Evolutionary conservation across 2,797 vertebrate genomes (phyloP).

Genomic region (Lemur catta): DNA sequence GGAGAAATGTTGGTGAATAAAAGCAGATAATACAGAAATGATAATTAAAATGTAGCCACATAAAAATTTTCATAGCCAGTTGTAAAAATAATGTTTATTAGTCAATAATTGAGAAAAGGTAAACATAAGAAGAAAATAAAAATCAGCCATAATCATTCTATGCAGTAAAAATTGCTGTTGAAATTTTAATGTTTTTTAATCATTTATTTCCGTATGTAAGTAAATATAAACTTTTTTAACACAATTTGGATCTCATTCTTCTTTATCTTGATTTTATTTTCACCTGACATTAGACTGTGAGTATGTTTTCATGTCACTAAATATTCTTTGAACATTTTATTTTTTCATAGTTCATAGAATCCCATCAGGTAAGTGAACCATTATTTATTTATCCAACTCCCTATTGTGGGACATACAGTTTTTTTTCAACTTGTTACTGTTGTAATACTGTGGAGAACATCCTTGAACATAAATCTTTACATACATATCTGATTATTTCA

Average conservation of each 20-base stretch:
- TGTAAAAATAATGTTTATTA: neutral
- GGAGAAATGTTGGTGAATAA: slow-evolving; percentile 33
- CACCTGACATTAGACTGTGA: neutral
- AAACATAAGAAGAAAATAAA: neutral
- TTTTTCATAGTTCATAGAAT: slow-evolving; percentile 44
- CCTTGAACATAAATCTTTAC: neutral
- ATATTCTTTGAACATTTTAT: slow-evolving; percentile 28
- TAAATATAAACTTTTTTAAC: neutral
- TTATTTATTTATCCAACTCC: slow-evolving; percentile 25
- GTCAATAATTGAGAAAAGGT: slow-evolving; percentile 1
- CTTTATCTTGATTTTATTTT: slow-evolving; percentile 48
- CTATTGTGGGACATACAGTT: neutral
- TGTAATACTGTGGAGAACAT: slow-evolving; percentile 38
- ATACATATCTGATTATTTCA: neutral
- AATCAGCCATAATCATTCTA: neutral
- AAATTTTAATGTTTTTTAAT: slow-evolving; percentile 24
- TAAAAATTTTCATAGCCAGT: neutral
- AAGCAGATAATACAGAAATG: neutral
- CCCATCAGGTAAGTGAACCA: neutral
- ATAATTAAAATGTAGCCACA: neutral
- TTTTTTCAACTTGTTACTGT: slow-evolving; percentile 29
- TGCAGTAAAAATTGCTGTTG: neutral
- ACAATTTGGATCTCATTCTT: slow-evolving; percentile 4
- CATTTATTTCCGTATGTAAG: slow-evolving; percentile 33
- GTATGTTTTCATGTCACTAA: neutral